Evolutionary conservation across 2,797 vertebrate species (phyloP).

Genomic region (Orientallactaga sibirica): DNA sequence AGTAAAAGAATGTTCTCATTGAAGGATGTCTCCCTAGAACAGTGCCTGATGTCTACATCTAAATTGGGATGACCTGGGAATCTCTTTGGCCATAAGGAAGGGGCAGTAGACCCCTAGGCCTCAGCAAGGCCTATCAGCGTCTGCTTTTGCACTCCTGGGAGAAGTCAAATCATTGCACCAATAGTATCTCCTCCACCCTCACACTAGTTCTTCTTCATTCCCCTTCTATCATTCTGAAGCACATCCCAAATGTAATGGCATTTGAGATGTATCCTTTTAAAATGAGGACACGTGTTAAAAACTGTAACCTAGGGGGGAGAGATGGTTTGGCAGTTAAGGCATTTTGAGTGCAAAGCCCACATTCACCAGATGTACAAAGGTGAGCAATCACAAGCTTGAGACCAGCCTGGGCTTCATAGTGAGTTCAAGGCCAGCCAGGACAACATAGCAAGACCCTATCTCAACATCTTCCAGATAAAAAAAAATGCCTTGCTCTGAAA

Average conservation of each 20-base stretch:
- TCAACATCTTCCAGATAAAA: too few species aligned
- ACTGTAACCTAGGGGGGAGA: neutral
- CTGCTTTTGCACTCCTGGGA: neutral
- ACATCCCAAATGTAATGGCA: constrained; percentile 38
- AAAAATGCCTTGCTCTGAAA: too few species aligned
- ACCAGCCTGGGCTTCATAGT: too few species aligned
- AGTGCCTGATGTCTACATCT: accelerated
- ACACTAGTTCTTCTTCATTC: neutral
- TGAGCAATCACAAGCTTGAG: too few species aligned
- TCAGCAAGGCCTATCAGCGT: neutral
- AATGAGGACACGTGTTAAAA: neutral
- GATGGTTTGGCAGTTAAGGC: too few species aligned
- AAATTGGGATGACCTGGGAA: neutral
- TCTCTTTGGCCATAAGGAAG: neutral
- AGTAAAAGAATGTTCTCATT: too few species aligned
- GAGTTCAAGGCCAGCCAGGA: too few species aligned
- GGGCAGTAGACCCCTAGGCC: neutral
- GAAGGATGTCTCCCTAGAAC: neutral
- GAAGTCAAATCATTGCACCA: neutral
- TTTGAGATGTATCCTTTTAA: constrained; percentile 8
- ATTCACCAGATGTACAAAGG: too few species aligned
- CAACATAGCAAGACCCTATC: too few species aligned
- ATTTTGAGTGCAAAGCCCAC: too few species aligned
- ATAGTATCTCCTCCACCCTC: accelerated
- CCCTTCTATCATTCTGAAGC: neutral